Conservation (phyloP, 2,113 vertebrate species). For the Caretta caretta region DNA sequence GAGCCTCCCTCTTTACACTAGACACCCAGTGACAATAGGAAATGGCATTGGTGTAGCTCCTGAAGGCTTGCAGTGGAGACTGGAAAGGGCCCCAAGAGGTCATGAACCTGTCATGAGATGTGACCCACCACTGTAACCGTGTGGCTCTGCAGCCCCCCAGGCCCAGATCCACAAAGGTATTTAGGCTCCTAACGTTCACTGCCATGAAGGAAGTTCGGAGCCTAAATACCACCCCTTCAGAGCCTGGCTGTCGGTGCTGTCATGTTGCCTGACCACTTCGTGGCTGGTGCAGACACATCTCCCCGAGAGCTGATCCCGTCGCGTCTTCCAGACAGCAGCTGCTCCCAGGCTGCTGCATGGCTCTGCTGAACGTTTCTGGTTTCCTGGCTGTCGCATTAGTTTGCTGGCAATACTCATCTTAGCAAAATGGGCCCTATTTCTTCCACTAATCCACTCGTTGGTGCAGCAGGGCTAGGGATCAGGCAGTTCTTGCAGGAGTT, state of each 20-base stretch:
- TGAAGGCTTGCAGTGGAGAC: too few relatives aligned
- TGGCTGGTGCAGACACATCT: neutral
- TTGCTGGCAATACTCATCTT: too few relatives aligned
- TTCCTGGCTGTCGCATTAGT: neutral
- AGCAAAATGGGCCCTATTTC: neutral
- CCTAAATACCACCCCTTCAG: too few relatives aligned
- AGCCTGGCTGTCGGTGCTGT: neutral
- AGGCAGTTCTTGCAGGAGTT: neutral
- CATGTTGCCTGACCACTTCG: too few relatives aligned
- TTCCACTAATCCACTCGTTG: neutral
- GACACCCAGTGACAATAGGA: too few relatives aligned
- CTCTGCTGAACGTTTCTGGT: neutral
- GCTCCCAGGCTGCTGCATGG: neutral
- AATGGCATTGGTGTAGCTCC: too few relatives aligned
- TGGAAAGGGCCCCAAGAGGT: too few relatives aligned
- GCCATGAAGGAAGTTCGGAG: neutral
- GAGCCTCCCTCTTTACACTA: too few relatives aligned
- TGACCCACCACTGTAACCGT: neutral
- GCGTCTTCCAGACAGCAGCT: neutral
- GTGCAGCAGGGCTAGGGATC: neutral
- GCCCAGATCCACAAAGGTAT: neutral
- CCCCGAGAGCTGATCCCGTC: neutral
- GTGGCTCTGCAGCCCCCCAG: too few relatives aligned
- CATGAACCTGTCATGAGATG: too few relatives aligned
- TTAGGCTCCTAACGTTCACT: too few relatives aligned